Evolutionary conservation across 2,113 vertebrate genomes (phyloP).

Genomic region (Phylloscopus whistleri): DNA sequence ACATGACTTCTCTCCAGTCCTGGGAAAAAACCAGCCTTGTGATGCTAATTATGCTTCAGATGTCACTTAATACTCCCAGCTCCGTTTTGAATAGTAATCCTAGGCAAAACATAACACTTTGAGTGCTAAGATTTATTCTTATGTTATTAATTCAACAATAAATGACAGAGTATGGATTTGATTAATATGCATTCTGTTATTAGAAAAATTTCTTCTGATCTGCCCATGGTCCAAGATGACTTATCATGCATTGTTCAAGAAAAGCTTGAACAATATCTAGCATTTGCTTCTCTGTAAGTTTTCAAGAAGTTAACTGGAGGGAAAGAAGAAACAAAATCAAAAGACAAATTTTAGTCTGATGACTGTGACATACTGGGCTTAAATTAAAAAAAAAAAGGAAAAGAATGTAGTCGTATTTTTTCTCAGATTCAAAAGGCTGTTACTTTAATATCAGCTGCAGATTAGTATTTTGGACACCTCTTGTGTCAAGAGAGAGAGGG

Average conservation of each 20-base stretch:
- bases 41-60: constrained; percentile 24
- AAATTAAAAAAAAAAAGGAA: not conserved
- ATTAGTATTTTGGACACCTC: constrained; percentile 14
- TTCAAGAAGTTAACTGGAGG: constrained; percentile 1
- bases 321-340: not conserved
- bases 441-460: constrained; percentile 45
- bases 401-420: not conserved
- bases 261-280: not conserved
- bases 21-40: constrained; percentile 8
- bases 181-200: not conserved
- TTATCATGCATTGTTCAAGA: not conserved
- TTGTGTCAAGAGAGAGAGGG: not conserved
- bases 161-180: not conserved
- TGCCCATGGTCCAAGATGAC: not conserved
- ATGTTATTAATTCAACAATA: not conserved
- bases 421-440: constrained; percentile 12
- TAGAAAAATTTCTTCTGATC: not conserved
- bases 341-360: not conserved
- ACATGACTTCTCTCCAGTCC: not conserved
- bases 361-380: not conserved
- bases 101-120: not conserved
- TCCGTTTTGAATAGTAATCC: not conserved
- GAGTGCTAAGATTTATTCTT: not conserved
- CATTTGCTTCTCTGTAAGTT: not conserved
- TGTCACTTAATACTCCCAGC: constrained; percentile 3